Evolutionary conservation across 2,888 invertebrate genomes (phyloP).

Genomic region (Tholera decimalis): DNA sequence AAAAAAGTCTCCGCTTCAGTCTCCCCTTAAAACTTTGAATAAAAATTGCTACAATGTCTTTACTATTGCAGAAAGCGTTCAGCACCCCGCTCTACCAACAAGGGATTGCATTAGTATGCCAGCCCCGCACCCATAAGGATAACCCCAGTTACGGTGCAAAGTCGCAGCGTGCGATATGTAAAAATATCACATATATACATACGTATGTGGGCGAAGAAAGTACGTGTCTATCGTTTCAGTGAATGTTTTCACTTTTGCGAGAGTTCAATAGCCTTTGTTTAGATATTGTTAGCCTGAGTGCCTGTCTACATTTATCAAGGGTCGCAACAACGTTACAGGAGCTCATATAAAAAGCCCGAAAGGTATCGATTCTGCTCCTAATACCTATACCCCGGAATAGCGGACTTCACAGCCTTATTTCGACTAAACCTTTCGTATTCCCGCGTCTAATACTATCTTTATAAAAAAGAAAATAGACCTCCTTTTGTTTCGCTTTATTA

Average conservation of each 20-base stretch:
- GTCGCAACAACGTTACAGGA: conserved; percentile 14
- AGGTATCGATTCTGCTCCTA: conserved; percentile 49
- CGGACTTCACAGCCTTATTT: conserved; percentile 45
- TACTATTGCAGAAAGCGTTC: conserved; percentile 34
- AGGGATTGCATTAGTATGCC: conserved; percentile 64
- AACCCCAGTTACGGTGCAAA: conserved; percentile 64
- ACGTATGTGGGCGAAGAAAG: conserved; percentile 41
- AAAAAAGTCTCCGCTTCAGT: conserved; percentile 6
- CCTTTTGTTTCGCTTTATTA: conserved; percentile 79
- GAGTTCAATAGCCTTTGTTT: conserved; percentile 44
- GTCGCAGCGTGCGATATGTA: conserved; percentile 57
- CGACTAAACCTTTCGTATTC: conserved; percentile 49
- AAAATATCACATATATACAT: conserved; percentile 50
- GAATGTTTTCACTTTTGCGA: conserved; percentile 56
- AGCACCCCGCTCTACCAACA: conserved; percentile 46
- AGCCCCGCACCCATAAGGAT: conserved; percentile 51
- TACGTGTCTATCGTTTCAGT: conserved; percentile 51
- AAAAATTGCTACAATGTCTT: conserved; percentile 55
- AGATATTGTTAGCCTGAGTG: conserved; percentile 7
- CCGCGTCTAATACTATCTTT: conserved; percentile 45
- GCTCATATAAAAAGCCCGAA: conserved; percentile 19
- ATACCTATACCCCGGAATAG: conserved; percentile 23
- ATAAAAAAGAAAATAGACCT: conserved; percentile 67
- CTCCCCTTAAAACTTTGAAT: conserved; percentile 36
- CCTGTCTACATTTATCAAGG: conserved; percentile 44